Percentiles rank a stretch among this genome's conserved stretches.
Evolutionary conservation across 2,797 vertebrate genomes (phyloP).

Genomic region (Coreius guichenoti): DNA sequence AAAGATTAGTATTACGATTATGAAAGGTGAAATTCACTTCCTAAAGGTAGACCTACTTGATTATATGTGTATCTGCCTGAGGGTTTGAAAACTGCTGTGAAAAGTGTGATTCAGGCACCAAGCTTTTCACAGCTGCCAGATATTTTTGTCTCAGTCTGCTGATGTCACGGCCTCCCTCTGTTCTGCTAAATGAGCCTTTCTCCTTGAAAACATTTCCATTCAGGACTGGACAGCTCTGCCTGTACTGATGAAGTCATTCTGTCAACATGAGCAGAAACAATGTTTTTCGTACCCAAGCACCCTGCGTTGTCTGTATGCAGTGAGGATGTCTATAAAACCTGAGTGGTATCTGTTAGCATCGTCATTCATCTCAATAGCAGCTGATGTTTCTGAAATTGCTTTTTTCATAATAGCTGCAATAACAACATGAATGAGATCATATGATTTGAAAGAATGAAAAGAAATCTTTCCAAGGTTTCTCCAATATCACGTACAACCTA

Average conservation of each 20-base stretch:
- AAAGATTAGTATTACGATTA: not conserved
- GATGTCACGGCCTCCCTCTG: constrained; percentile 54
- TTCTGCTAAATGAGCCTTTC: constrained; percentile 52
- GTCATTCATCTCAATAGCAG: constrained; percentile 13
- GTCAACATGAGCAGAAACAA: constrained; percentile 40
- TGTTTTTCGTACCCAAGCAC: constrained; percentile 16
- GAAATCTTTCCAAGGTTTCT: not conserved
- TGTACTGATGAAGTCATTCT: constrained; percentile 61
- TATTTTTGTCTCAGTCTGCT: constrained; percentile 65
- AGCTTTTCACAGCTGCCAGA: constrained; percentile 50
- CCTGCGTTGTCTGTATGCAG: not conserved
- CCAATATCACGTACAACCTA: not conserved
- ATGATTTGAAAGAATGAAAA: not conserved
- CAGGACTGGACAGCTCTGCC: constrained; percentile 49
- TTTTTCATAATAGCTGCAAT: constrained; percentile 12
- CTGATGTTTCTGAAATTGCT: not conserved
- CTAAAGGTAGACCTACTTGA: not conserved
- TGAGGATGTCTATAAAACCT: not conserved
- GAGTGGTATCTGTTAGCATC: not conserved
- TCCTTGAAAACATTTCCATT: constrained; percentile 59
- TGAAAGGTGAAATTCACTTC: not conserved
- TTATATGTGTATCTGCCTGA: not conserved
- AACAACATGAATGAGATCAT: not conserved
- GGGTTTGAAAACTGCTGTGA: constrained; percentile 37
- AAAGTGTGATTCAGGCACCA: constrained; percentile 25